phyloP scores from a whole-genome alignment of 64 coral and sea anemone species.

The Astreopora myriophthalma region DNA sequence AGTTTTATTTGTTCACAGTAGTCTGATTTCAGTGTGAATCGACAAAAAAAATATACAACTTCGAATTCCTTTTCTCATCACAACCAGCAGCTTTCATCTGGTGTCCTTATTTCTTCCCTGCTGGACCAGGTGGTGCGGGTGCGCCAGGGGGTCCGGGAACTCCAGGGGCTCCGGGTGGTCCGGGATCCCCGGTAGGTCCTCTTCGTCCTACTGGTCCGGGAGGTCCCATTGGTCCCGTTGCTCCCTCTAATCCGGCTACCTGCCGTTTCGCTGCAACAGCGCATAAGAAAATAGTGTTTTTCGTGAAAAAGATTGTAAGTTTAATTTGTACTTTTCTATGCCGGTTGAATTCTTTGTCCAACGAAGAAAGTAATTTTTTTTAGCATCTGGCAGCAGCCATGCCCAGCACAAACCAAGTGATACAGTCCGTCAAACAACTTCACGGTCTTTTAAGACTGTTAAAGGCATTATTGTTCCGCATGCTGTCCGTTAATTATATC shows the following conservation, averaged over 20 bases:
- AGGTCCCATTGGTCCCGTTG: slow-evolving; percentile 33
- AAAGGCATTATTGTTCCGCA: no score
- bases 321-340: no score
- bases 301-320: no score
- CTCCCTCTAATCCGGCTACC: slow-evolving; percentile 17
- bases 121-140: slow-evolving; percentile 32
- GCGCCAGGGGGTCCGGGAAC: slow-evolving; percentile 12
- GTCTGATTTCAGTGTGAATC: background rate
- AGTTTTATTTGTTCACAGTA: background rate
- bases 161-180: slow-evolving; percentile 30
- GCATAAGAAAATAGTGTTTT: background rate
- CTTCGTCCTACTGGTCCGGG: background rate
- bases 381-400: no score
- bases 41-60: background rate
- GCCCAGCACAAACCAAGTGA: no score
- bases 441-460: no score
- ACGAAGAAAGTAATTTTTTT: no score
- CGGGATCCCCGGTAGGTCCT: slow-evolving; percentile 28
- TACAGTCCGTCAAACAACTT: no score
- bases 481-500: no score
- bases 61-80: background rate
- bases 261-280: slow-evolving; percentile 1
- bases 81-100: background rate
- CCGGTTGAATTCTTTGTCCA: no score
- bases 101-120: background rate